Percentiles rank a stretch among this genome's conserved stretches.
These are phyloP conservation scores for Epinotia brunnichana DNA, from an alignment of 2,888 invertebrate species.

Conservation along the genomic window DNA sequence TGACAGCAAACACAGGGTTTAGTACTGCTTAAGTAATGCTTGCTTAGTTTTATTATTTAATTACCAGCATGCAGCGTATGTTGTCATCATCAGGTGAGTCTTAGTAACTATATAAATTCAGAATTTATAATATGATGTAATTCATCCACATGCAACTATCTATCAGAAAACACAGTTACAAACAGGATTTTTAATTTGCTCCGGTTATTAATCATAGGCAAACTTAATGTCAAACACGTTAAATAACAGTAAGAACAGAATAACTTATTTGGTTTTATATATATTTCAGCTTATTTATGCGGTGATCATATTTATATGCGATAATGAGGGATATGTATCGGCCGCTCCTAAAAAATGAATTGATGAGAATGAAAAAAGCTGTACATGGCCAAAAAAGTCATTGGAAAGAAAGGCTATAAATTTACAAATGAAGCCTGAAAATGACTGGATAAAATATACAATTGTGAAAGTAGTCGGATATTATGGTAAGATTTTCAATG, in stretches of 20 bases:
- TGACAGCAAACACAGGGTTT: too few relatives aligned
- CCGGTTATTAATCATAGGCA: neutral
- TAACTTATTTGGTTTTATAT: neutral
- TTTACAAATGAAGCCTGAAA: conserved; percentile 12
- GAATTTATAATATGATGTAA: neutral
- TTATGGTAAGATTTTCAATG: conserved; percentile 19
- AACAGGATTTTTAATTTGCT: neutral
- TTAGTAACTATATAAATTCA: neutral
- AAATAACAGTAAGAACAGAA: neutral
- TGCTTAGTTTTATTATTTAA: conserved; percentile 18
- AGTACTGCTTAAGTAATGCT: conserved; percentile 9
- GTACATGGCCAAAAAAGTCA: conserved; percentile 7
- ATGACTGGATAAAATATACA: conserved; percentile 12
- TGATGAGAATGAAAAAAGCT: neutral
- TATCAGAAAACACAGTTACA: neutral
- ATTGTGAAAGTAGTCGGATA: conserved; percentile 8
- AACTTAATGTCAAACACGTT: neutral
- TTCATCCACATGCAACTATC: neutral
- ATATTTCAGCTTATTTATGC: conserved; percentile 9
- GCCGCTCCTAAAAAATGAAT: neutral
- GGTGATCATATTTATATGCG: neutral
- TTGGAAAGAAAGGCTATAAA: conserved; percentile 15
- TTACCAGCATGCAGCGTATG: neutral
- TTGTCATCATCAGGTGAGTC: conserved; percentile 2
- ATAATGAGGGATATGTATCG: neutral